Evolutionary conservation across 1,140 invertebrate genomes (phyloP).

Genomic region (Drosophila parabipectinata): DNA sequence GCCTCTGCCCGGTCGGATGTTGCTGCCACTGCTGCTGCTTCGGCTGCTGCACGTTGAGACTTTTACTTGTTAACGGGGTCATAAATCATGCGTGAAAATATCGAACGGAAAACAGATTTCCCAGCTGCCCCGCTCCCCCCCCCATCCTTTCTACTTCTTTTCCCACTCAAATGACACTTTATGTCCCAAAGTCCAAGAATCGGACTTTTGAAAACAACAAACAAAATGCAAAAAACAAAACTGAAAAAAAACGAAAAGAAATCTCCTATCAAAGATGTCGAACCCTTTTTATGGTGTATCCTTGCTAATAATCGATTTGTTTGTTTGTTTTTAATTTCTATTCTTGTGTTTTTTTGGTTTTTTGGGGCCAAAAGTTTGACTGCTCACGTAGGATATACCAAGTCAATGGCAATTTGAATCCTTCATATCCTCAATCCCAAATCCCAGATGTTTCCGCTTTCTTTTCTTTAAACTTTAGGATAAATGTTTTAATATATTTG

Average conservation of each 20-base stretch:
- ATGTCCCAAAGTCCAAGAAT: constrained; percentile 35
- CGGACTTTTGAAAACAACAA: constrained; percentile 4
- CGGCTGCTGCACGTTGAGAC: constrained; percentile 63
- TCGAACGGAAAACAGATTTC: constrained; percentile 81
- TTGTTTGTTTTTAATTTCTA: constrained; percentile 79
- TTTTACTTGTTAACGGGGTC: constrained; percentile 81
- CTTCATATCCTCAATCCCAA: not conserved
- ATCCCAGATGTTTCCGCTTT: constrained; percentile 45
- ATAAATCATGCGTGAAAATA: constrained; percentile 82
- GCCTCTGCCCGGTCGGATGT: constrained; percentile 23
- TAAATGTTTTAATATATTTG: not conserved
- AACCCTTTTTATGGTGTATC: constrained; percentile 29
- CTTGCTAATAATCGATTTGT: constrained; percentile 77
- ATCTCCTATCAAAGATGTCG: constrained; percentile 9
- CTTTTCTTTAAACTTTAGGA: not conserved
- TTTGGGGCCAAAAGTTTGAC: constrained; percentile 34
- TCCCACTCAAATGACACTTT: constrained; percentile 36
- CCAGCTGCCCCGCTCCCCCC: constrained; percentile 28
- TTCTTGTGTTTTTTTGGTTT: not conserved
- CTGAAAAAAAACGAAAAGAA: not conserved
- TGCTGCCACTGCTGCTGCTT: no score
- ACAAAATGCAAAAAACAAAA: constrained; percentile 3
- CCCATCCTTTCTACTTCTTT: not conserved
- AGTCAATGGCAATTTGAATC: not conserved
- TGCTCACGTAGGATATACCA: constrained; percentile 48